Percentiles rank a stretch among this genome's conserved stretches.
Evolutionary conservation across 2,113 vertebrate species (phyloP).

Genomic region (Cavia aperea): DNA sequence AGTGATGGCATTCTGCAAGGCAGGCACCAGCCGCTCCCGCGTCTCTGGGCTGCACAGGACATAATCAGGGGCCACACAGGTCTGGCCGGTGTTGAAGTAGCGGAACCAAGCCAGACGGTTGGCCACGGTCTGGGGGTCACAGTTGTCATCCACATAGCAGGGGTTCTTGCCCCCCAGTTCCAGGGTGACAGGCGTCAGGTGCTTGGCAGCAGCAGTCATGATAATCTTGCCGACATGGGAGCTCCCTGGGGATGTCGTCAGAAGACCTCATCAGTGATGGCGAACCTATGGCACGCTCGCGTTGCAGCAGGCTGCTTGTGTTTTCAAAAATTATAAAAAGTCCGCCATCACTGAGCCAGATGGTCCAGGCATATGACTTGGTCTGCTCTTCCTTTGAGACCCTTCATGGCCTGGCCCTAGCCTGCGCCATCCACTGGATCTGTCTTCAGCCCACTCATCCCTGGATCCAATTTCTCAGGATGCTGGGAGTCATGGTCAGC

Average conservation of each 20-base stretch:
- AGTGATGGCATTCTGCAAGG: slow-evolving; percentile 70
- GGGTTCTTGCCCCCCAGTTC: slow-evolving; percentile 94
- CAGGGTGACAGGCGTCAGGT: slow-evolving; percentile 87
- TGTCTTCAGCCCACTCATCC: background rate
- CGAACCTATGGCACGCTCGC: background rate
- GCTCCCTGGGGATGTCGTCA: slow-evolving; percentile 53
- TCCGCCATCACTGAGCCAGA: background rate
- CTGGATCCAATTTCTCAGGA: background rate
- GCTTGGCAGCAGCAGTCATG: slow-evolving; percentile 81
- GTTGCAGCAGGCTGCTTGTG: background rate
- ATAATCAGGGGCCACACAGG: slow-evolving; percentile 87
- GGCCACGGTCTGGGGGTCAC: slow-evolving; percentile 75
- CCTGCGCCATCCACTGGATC: background rate
- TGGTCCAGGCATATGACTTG: background rate
- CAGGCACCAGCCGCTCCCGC: slow-evolving; percentile 79
- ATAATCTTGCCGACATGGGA: slow-evolving; percentile 67
- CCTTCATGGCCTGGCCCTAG: too few species aligned
- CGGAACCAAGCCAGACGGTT: slow-evolving; percentile 83
- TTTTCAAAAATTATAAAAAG: background rate
- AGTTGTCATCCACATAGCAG: slow-evolving; percentile 79
- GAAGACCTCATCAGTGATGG: background rate
- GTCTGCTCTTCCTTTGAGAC: background rate
- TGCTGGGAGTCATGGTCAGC: background rate
- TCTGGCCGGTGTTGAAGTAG: slow-evolving; percentile 88
- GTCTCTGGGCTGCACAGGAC: slow-evolving; percentile 81